A percentile compares a stretch with the other conserved stretches of the same genome.
Conservation (phyloP, 2,888 invertebrate genomes). For the Apamea sordens region DNA sequence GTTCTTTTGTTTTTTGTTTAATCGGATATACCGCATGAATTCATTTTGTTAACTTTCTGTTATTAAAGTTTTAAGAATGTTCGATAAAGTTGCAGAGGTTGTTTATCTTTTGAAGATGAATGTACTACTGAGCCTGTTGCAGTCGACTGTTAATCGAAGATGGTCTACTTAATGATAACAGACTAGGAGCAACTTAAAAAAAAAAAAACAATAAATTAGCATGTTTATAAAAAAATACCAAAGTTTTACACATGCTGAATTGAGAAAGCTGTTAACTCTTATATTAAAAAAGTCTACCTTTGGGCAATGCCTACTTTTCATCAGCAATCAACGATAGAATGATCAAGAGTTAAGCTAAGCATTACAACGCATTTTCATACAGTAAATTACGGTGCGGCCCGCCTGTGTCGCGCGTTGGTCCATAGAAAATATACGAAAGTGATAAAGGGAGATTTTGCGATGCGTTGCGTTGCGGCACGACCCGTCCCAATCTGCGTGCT, state of each 20-base stretch:
- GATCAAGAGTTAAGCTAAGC: neutral
- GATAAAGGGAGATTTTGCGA: too few species aligned
- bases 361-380: too few species aligned
- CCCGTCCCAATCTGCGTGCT: too few species aligned
- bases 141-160: neutral
- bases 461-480: too few species aligned
- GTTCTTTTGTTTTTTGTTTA: conserved; percentile 30
- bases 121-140: neutral
- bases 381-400: too few species aligned
- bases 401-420: too few species aligned
- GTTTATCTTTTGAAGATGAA: neutral
- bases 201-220: neutral
- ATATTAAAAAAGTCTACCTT: neutral
- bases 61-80: neutral
- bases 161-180: neutral
- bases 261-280: neutral
- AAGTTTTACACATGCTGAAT: neutral
- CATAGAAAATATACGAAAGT: too few species aligned
- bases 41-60: neutral
- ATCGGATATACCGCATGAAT: conserved; percentile 22
- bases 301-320: neutral
- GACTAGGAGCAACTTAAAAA: neutral
- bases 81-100: neutral
- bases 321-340: neutral
- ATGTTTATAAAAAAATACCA: neutral